Percentiles rank a stretch among this genome's conserved stretches.
phyloP scores from a whole-genome alignment of 2,888 invertebrate genomes.

The Petrolisthes manimaculis region DNA sequence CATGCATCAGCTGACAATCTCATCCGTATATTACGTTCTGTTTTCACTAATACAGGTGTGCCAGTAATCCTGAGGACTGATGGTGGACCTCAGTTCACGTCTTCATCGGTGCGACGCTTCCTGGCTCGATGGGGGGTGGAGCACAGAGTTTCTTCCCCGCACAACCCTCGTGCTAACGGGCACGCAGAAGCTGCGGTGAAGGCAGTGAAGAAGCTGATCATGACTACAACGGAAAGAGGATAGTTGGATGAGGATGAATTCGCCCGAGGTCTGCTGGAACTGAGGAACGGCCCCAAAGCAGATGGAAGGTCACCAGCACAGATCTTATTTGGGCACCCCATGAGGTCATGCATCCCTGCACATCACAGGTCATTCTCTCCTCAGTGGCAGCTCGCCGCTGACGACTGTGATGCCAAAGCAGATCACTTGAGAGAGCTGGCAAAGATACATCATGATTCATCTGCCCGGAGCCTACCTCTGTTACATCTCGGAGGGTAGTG shows the following conservation, averaged over 20 bases:
- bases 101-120: neutral
- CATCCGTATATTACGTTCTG: neutral
- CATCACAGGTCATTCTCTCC: conserved; percentile 19
- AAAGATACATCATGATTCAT: conserved; percentile 3
- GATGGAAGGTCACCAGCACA: conserved; percentile 39
- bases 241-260: conserved; percentile 29
- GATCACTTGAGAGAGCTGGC: neutral
- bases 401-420: conserved; percentile 25
- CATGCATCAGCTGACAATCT: conserved; percentile 12
- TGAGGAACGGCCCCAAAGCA: conserved; percentile 66
- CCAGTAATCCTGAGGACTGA: conserved; percentile 31
- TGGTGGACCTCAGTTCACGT: conserved; percentile 43
- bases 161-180: neutral
- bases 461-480: neutral
- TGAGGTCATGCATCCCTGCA: conserved; percentile 22
- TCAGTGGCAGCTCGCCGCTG: conserved; percentile 34
- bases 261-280: conserved; percentile 29
- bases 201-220: conserved; percentile 7
- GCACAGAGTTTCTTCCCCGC: conserved; percentile 20
- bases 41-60: conserved; percentile 11
- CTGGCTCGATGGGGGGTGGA: conserved; percentile 24
- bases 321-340: conserved; percentile 26
- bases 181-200: conserved; percentile 30
- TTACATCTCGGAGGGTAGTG: conserved; percentile 2
- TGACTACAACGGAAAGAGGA: neutral